Conservation (phyloP, 2,797 vertebrate genomes). For the Galaxias olidus region DNA sequence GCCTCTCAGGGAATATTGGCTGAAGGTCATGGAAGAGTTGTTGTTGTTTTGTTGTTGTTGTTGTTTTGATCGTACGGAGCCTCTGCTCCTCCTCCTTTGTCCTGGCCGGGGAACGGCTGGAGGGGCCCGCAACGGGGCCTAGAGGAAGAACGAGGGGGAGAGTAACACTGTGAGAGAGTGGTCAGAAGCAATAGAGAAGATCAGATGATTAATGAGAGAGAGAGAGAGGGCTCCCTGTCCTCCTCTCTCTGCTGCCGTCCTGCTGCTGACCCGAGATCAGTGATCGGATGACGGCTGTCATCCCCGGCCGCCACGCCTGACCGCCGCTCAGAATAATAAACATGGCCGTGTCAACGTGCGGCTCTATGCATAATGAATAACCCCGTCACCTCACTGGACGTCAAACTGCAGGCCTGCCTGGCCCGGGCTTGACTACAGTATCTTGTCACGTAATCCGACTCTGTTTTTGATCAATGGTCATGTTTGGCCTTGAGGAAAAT, state of each 20-base stretch:
- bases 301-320: no score
- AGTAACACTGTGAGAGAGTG: not conserved
- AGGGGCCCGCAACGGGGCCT: not conserved
- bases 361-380: not conserved
- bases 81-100: no score
- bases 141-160: not conserved
- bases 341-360: not conserved
- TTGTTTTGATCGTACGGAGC: not conserved
- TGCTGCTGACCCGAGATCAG: no score
- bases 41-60: not conserved
- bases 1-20: no score
- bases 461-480: not conserved
- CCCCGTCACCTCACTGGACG: not conserved
- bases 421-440: not conserved
- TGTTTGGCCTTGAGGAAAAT: not conserved
- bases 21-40: not conserved
- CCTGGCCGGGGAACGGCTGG: no score
- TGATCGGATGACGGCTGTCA: no score
- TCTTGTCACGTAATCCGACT: not conserved
- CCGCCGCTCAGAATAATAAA: not conserved
- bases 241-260: no score
- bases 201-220: not conserved
- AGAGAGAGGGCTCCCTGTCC: not conserved
- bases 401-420: not conserved
- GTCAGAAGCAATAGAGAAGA: not conserved